Evolutionary conservation across 2,113 vertebrate species (phyloP).

Genomic region (Laticauda laticaudata): DNA sequence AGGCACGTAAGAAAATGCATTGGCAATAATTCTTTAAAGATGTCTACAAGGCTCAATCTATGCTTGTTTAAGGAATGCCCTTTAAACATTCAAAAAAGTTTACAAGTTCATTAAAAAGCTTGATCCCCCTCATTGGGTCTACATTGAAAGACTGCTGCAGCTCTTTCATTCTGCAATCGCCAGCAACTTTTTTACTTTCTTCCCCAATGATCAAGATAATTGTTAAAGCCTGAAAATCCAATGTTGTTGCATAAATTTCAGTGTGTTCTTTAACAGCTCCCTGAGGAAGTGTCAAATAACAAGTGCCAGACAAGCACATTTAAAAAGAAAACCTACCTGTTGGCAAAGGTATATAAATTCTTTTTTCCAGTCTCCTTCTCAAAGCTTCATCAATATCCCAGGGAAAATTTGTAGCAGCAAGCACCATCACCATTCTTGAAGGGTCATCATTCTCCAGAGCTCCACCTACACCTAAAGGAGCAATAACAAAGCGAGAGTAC

Average conservation of each 20-base stretch:
- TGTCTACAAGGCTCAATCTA: constrained; percentile 50
- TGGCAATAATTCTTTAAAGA: constrained; percentile 55
- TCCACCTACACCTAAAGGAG: constrained; percentile 75
- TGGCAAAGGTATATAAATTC: constrained; percentile 81
- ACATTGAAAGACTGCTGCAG: constrained; percentile 40
- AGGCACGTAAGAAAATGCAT: constrained; percentile 37
- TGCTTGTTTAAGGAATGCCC: constrained; percentile 61
- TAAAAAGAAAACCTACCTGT: constrained; percentile 69
- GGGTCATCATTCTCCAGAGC: constrained; percentile 80
- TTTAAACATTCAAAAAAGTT: constrained; percentile 57
- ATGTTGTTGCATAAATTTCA: constrained; percentile 25
- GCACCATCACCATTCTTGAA: constrained; percentile 82
- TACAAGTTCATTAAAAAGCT: constrained; percentile 58
- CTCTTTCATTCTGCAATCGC: constrained; percentile 48
- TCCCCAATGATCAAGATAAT: constrained; percentile 14
- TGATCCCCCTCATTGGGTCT: constrained; percentile 36
- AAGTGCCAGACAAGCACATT: background rate
- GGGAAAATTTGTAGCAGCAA: constrained; percentile 82
- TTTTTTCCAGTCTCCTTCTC: constrained; percentile 78
- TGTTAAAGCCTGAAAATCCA: constrained; percentile 46
- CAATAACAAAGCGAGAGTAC: background rate
- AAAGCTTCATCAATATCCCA: constrained; percentile 84
- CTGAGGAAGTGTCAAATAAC: background rate
- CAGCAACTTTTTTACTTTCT: constrained; percentile 29
- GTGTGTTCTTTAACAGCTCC: background rate